Percentiles rank a stretch among this genome's conserved stretches.
Conservation (phyloP, 2,797 vertebrate genomes). For the Rhinella marina region DNA sequence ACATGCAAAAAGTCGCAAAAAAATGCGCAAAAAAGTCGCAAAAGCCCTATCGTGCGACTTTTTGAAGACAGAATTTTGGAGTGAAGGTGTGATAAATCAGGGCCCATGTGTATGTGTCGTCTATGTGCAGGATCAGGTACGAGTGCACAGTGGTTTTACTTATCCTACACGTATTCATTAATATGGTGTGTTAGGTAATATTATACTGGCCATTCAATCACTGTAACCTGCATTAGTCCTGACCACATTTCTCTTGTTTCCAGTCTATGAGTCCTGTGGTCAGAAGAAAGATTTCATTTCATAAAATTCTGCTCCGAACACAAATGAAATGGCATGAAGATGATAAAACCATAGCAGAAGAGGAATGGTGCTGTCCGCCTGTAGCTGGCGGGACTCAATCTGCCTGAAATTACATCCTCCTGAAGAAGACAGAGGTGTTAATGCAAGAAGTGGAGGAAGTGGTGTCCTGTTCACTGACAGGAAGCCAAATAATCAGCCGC, state of each 20-base stretch:
- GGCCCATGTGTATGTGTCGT: no score
- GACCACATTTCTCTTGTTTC: background rate
- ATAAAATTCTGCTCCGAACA: background rate
- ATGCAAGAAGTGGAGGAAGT: slow-evolving; percentile 36
- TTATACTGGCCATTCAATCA: no score
- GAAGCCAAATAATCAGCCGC: background rate
- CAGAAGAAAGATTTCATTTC: background rate
- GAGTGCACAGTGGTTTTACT: no score
- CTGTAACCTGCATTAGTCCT: background rate
- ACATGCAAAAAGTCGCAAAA: no score
- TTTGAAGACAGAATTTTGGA: no score
- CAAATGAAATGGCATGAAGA: background rate
- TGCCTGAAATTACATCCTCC: slow-evolving; percentile 37
- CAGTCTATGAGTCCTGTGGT: background rate
- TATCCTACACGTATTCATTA: no score
- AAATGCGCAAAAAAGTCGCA: no score
- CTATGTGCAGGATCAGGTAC: no score
- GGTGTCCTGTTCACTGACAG: slow-evolving; percentile 3
- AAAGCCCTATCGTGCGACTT: no score
- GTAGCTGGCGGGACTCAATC: background rate
- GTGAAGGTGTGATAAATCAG: no score
- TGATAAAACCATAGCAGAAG: background rate
- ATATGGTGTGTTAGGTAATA: no score
- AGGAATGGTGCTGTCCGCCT: background rate
- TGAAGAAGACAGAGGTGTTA: slow-evolving; percentile 42